phyloP scores from a whole-genome alignment of 1,140 invertebrate genomes.

The Bombyx mori region ASM3026992v2 NC_085122.1:7608001-7608500 shows the following conservation, averaged over 20 bases:
- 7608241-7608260: slow-evolving; percentile 2
- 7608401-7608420: too few relatives aligned
- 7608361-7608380: neutral
- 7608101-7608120: neutral
- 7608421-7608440: too few relatives aligned
- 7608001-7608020: neutral
- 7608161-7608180: slow-evolving; percentile 1
- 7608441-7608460: too few relatives aligned
- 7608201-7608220: neutral
- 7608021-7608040: neutral
- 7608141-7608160: slow-evolving; percentile 3
- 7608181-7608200: slow-evolving; percentile 2
- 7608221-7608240: slow-evolving; percentile 1
- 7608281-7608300: slow-evolving; percentile 5
- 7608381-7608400: too few relatives aligned
- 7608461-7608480: too few relatives aligned
- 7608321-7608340: slow-evolving; percentile 5
- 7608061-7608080: neutral
- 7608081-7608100: neutral
- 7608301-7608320: slow-evolving; percentile 9
- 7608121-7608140: neutral
- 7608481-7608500: too few relatives aligned
- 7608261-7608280: slow-evolving; percentile 2
- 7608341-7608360: neutral
- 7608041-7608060: neutral